A percentile compares a stretch with the other conserved stretches of the same genome.
These are phyloP conservation scores for Drosophila niveifrons DNA, from an alignment of 2,888 invertebrate species.

Conservation along the genomic window DNA sequence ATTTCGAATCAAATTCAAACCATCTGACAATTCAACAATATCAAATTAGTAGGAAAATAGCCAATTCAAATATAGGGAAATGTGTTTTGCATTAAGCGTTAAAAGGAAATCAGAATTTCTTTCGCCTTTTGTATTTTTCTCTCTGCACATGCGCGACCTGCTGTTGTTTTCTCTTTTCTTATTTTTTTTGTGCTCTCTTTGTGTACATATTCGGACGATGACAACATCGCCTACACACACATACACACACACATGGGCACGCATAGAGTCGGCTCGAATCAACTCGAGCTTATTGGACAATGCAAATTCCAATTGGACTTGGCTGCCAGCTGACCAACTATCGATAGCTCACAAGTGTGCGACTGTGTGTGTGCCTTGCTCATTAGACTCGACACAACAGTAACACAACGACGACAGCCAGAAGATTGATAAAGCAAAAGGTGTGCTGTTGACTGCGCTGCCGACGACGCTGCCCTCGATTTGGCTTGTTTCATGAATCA, in stretches of 20 bases:
- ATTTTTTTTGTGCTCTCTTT: conserved; percentile 12
- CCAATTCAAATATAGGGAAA: too few species aligned
- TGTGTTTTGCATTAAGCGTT: too few species aligned
- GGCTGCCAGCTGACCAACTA: conserved; percentile 41
- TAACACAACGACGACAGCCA: conserved; percentile 1
- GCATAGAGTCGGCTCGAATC: conserved; percentile 31
- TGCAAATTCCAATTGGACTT: conserved; percentile 56
- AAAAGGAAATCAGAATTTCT: conserved; percentile 1
- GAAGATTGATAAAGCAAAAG: conserved; percentile 63
- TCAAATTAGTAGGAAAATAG: too few species aligned
- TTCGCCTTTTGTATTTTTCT: conserved; percentile 8
- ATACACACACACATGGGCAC: conserved; percentile 19
- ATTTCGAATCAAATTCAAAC: too few species aligned
- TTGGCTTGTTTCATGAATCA: conserved; percentile 58
- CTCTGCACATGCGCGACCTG: conserved; percentile 54
- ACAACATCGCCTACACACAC: conserved; percentile 62
- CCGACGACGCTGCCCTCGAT: conserved; percentile 45
- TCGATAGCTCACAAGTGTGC: conserved; percentile 33
- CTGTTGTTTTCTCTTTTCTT: neutral
- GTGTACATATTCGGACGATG: conserved; percentile 63
- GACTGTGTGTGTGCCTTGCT: conserved; percentile 17
- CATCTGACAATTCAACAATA: too few species aligned
- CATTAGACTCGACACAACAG: conserved; percentile 32
- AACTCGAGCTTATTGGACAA: conserved; percentile 46
- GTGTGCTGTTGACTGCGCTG: conserved; percentile 54